Conservation (phyloP, 2,888 invertebrate species). For the Thymelicus sylvestris region DNA sequence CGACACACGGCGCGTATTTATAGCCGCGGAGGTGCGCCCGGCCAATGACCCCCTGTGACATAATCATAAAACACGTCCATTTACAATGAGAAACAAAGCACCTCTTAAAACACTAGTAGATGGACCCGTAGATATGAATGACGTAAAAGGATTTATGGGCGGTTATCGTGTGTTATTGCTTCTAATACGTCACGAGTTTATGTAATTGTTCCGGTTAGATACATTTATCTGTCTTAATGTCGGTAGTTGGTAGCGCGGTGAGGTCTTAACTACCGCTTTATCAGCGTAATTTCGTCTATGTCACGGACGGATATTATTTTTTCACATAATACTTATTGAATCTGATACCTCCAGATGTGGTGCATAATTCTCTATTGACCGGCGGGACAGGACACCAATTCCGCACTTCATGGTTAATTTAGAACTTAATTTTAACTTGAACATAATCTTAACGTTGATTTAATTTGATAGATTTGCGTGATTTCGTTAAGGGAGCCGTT, state of each 20-base stretch:
- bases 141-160: slow-evolving; percentile 61
- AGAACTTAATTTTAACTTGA: too few species aligned
- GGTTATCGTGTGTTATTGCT: slow-evolving; percentile 46
- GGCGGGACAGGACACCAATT: too few species aligned
- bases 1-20: slow-evolving; percentile 76
- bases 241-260: background rate
- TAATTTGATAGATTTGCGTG: too few species aligned
- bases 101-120: slow-evolving; percentile 54
- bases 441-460: too few species aligned
- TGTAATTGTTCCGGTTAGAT: slow-evolving; percentile 31
- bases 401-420: too few species aligned
- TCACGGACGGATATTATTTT: background rate
- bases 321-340: too few species aligned
- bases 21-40: slow-evolving; percentile 78
- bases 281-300: background rate
- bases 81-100: slow-evolving; percentile 57
- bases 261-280: slow-evolving; percentile 1
- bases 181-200: slow-evolving; percentile 31
- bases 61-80: slow-evolving; percentile 61
- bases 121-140: slow-evolving; percentile 48
- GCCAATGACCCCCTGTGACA: slow-evolving; percentile 73
- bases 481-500: too few species aligned
- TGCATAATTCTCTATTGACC: too few species aligned
- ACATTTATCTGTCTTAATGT: slow-evolving; percentile 14
- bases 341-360: too few species aligned